Conservation (phyloP, 2,797 vertebrate species). For the Danionella dracula region DNA sequence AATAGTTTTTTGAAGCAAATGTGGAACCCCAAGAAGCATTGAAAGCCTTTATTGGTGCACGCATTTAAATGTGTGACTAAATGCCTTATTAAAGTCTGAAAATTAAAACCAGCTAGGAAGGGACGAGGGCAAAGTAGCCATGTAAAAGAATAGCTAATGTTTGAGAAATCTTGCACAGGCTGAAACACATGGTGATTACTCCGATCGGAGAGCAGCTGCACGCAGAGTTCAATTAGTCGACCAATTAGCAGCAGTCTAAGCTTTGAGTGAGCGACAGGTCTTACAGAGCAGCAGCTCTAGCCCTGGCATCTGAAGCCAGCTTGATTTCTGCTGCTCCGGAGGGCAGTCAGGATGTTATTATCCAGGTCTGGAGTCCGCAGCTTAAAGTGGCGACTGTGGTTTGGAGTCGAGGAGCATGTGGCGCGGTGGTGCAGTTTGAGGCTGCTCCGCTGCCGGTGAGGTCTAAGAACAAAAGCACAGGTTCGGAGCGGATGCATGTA, state of each 20-base stretch:
- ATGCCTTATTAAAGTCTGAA: neutral
- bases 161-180: neutral
- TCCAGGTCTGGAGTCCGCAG: conserved; percentile 26
- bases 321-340: conserved; percentile 27
- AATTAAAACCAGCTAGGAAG: neutral
- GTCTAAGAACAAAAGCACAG: conserved; percentile 15
- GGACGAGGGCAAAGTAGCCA: neutral
- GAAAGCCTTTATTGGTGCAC: neutral
- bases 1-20: neutral
- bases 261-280: conserved; percentile 15
- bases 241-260: conserved; percentile 35
- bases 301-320: neutral
- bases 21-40: neutral
- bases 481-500: neutral
- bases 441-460: neutral
- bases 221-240: conserved; percentile 35
- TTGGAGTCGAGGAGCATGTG: conserved; percentile 4
- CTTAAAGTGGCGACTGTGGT: conserved; percentile 25
- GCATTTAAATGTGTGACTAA: neutral
- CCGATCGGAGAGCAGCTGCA: conserved; percentile 1
- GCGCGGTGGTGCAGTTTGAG: neutral
- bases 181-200: conserved; percentile 35
- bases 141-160: conserved; percentile 21
- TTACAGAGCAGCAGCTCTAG: neutral
- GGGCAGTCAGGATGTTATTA: conserved; percentile 42